Conservation (phyloP, 2,888 invertebrate genomes). For the Pseudococcus viburni region DNA sequence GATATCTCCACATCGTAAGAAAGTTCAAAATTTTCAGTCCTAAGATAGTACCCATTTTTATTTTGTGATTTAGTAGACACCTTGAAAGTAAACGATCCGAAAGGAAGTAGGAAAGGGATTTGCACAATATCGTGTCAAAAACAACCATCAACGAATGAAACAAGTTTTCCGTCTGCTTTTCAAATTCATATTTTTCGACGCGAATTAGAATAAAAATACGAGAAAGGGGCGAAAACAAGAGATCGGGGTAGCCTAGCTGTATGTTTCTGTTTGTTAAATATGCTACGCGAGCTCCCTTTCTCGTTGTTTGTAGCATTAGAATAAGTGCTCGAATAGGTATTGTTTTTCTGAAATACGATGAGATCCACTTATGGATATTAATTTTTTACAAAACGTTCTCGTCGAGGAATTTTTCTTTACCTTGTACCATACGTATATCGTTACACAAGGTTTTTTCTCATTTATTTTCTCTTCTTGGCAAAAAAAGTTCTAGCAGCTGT, state of each 20-base stretch:
- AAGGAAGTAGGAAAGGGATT: neutral
- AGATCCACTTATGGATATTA: constrained; percentile 39
- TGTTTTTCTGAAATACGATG: neutral
- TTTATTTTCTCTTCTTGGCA: neutral
- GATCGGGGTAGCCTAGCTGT: neutral
- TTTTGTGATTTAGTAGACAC: no score
- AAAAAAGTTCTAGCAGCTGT: neutral
- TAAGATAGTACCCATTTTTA: no score
- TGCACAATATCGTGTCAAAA: neutral
- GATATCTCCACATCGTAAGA: no score
- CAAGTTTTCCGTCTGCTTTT: constrained; percentile 5
- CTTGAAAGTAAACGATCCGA: no score
- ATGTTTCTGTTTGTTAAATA: neutral
- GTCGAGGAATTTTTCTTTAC: neutral
- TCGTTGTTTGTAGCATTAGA: constrained; percentile 11
- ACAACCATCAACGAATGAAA: neutral
- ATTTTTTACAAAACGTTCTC: constrained; percentile 37
- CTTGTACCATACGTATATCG: neutral
- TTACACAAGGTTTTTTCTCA: neutral
- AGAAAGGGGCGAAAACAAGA: neutral
- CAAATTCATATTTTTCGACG: constrained; percentile 12
- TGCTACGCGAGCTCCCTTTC: neutral
- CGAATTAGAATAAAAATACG: neutral
- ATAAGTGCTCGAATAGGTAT: constrained; percentile 42
- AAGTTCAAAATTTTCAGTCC: no score